Evolutionary conservation across 1,140 invertebrate species (phyloP).

Genomic region (Maniola jurtina): DNA sequence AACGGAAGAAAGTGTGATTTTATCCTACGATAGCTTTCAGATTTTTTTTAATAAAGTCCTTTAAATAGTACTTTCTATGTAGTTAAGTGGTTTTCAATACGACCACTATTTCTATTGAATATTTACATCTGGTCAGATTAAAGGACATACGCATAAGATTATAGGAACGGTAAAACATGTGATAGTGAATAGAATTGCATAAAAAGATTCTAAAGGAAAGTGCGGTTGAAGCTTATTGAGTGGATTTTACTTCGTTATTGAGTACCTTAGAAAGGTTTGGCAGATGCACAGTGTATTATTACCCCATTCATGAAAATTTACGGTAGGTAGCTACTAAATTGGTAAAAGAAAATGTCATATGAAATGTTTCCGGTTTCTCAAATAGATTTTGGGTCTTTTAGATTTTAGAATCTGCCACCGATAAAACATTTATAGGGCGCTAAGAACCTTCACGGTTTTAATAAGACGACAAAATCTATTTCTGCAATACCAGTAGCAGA

Average conservation of each 20-base stretch:
- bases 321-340: too few relatives aligned
- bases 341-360: too few relatives aligned
- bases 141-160: conserved; percentile 19
- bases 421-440: too few relatives aligned
- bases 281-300: neutral
- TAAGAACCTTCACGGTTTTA: neutral
- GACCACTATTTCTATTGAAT: conserved; percentile 7
- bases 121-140: conserved; percentile 1
- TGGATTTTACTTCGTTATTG: conserved; percentile 21
- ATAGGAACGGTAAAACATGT: conserved; percentile 22
- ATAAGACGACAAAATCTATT: neutral
- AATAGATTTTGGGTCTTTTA: too few relatives aligned
- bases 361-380: too few relatives aligned
- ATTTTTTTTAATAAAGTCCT: conserved; percentile 48
- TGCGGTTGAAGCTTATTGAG: conserved; percentile 30
- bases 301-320: too few relatives aligned
- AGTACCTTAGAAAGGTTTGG: neutral
- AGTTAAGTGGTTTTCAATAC: conserved; percentile 23
- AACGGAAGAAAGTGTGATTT: conserved; percentile 61
- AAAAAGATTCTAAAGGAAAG: conserved; percentile 22
- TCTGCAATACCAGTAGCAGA: conserved; percentile 23
- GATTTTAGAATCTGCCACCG: too few relatives aligned
- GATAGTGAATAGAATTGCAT: conserved; percentile 26
- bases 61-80: conserved; percentile 20
- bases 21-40: conserved; percentile 40